These are phyloP conservation scores for Cylloceria caligata DNA, from an alignment of 2,888 invertebrate genomes.

Conservation along the genomic window DNA sequence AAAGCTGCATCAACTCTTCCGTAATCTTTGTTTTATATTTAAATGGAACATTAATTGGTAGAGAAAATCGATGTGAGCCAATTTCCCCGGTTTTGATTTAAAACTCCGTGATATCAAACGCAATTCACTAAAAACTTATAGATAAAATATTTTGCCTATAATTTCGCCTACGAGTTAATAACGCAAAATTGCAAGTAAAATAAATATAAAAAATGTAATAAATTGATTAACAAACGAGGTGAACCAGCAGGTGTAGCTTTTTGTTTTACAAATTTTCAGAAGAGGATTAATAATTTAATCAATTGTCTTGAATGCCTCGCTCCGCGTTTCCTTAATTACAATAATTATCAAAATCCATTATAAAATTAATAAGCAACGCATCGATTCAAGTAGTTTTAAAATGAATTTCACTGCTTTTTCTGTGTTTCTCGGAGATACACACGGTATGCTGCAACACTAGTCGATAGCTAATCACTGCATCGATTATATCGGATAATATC, in stretches of 20 bases:
- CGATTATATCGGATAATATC: constrained; percentile 21
- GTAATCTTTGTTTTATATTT: no score
- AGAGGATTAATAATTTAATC: background rate
- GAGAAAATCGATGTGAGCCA: no score
- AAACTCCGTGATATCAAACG: no score
- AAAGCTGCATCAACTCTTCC: no score
- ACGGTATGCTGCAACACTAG: background rate
- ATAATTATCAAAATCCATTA: constrained; percentile 1
- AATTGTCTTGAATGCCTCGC: background rate
- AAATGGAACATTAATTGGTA: no score
- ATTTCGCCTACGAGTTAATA: background rate
- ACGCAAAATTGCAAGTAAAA: background rate
- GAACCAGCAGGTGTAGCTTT: background rate
- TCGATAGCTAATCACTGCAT: constrained; percentile 1
- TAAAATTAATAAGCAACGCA: background rate
- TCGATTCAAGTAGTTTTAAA: background rate
- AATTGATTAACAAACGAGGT: background rate
- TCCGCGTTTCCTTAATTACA: background rate
- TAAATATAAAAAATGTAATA: background rate
- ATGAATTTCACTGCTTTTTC: constrained; percentile 7
- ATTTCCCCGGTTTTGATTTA: no score
- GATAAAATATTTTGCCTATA: no score
- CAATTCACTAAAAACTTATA: no score
- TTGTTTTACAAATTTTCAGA: background rate
- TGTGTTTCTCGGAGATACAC: background rate